Base-by-base conservation (phyloP, 1,140 invertebrate species). In the Halictus rubicundus region DNA sequence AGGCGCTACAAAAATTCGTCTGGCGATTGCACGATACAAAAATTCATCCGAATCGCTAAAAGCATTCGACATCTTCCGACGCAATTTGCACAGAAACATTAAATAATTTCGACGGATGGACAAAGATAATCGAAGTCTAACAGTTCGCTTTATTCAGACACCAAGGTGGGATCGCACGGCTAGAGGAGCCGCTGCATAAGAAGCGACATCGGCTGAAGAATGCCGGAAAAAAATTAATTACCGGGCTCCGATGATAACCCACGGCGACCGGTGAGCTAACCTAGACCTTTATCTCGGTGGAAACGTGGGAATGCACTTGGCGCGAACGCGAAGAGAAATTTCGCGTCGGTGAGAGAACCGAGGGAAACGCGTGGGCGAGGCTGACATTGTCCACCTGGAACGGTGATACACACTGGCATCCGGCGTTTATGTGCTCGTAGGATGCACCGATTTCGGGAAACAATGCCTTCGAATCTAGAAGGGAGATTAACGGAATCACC, bases 301-400 rank as follows among this genome's bases (percentile, higher is more conserved):
- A 57, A 57, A 57, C 54, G 54, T 57, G 54, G n/a, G 54, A 57
- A 57, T n/a, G 54, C 54, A 57, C 54, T 57, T 57, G 54, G 54
- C 54, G 54, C 54, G n/a, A n/a, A n/a, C 21, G 21, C 54, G 54
- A 57, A 21, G 54, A 57, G 54, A 57, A 57, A 57, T 57, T 57
- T 57, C 54, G 54, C 54, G 21, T 9, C n/a, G 54, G 54, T 7
- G n/a, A 57, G 21, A 57, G 54, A 32, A 32, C n/a, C 54, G 19
- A 57, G 54, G 54, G 54, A 57, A 57, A 60, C 10, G 59, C 59
- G 59, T 27, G 59, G 23, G 59, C 59, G 59, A 61, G 59, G 25
- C 59, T 23, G 59, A 25, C 12, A 61, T 61, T 61, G 54, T 57
- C 54, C 54, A 57, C 54, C 54, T 57, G 54, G 54, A 57, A 21